phyloP scores from a whole-genome alignment of 2,888 invertebrate genomes.

The Esperia sulphurella region DNA sequence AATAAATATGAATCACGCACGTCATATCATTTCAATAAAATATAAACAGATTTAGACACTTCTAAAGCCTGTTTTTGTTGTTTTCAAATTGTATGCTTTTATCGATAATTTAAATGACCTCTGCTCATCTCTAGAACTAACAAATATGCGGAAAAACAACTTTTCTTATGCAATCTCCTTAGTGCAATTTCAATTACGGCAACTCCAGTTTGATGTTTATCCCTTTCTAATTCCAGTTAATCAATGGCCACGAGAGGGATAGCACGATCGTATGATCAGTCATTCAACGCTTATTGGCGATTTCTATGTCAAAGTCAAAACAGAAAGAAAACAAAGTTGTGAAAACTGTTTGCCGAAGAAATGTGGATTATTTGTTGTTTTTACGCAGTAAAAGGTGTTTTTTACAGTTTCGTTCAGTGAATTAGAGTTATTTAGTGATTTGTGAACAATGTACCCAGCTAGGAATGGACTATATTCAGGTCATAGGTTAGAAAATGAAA shows the following conservation, averaged over 20 bases:
- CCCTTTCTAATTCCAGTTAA: constrained; percentile 30
- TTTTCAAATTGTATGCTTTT: neutral
- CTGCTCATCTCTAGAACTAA: constrained; percentile 7
- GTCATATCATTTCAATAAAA: no score
- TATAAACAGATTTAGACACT: no score
- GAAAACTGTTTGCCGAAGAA: constrained; percentile 34
- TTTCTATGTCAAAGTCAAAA: constrained; percentile 46
- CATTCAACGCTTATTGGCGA: constrained; percentile 47
- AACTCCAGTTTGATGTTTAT: constrained; percentile 23
- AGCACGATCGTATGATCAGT: constrained; percentile 67
- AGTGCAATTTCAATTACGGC: constrained; percentile 14
- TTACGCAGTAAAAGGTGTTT: constrained; percentile 25
- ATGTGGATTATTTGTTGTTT: constrained; percentile 38
- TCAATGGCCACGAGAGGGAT: constrained; percentile 31
- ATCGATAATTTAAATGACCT: constrained; percentile 5
- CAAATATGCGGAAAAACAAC: constrained; percentile 16
- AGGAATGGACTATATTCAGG: constrained; percentile 70
- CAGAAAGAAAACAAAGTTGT: constrained; percentile 45
- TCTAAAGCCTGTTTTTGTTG: no score
- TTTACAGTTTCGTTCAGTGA: constrained; percentile 28
- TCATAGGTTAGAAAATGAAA: constrained; percentile 62
- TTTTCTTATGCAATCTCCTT: constrained; percentile 20
- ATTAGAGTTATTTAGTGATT: constrained; percentile 26
- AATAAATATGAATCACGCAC: no score
- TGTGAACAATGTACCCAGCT: constrained; percentile 57